A percentile compares a stretch with the other conserved stretches of the same genome.
phyloP scores from a whole-genome alignment of 1,140 invertebrate genomes.

The Drosophila simulans region DNA sequence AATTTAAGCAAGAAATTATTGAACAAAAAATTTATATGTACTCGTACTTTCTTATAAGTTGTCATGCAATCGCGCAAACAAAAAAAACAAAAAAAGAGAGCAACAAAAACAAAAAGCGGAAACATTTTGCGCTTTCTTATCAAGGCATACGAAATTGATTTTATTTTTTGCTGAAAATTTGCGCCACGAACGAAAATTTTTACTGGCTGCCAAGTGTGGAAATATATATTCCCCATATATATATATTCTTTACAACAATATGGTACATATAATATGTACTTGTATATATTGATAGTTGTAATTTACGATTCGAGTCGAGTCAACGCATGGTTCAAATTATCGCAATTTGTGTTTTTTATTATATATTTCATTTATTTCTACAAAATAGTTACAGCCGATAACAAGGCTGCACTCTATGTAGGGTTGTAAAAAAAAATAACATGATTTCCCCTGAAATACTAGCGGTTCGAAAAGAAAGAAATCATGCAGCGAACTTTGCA shows the following conservation, averaged over 20 bases:
- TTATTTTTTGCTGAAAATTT: conserved; percentile 72
- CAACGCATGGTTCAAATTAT: conserved; percentile 71
- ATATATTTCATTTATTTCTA: conserved; percentile 45
- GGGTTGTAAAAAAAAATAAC: conserved; percentile 46
- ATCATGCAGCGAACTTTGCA: conserved; percentile 3
- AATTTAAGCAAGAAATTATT: conserved; percentile 80
- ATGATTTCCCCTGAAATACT: conserved; percentile 10
- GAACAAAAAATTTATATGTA: conserved; percentile 58
- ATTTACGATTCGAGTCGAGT: conserved; percentile 32
- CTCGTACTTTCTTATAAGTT: conserved; percentile 32
- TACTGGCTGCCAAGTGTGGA: conserved; percentile 24
- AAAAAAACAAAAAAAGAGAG: conserved; percentile 51
- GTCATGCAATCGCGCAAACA: conserved; percentile 55
- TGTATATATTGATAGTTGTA: conserved; percentile 30
- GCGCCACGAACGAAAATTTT: conserved; percentile 52
- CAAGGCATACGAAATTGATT: conserved; percentile 78
- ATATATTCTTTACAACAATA: conserved; percentile 21
- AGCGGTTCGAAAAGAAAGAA: conserved; percentile 20
- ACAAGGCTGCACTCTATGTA: conserved; percentile 19
- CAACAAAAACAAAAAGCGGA: conserved; percentile 73
- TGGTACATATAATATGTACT: conserved; percentile 6
- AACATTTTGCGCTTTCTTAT: conserved; percentile 76
- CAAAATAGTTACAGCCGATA: conserved; percentile 64
- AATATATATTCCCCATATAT: conserved; percentile 26
- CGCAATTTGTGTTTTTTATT: conserved; percentile 60